Base-by-base conservation (phyloP, 2,113 vertebrate species). In the Boulengeromyrus knoepffleri region DNA sequence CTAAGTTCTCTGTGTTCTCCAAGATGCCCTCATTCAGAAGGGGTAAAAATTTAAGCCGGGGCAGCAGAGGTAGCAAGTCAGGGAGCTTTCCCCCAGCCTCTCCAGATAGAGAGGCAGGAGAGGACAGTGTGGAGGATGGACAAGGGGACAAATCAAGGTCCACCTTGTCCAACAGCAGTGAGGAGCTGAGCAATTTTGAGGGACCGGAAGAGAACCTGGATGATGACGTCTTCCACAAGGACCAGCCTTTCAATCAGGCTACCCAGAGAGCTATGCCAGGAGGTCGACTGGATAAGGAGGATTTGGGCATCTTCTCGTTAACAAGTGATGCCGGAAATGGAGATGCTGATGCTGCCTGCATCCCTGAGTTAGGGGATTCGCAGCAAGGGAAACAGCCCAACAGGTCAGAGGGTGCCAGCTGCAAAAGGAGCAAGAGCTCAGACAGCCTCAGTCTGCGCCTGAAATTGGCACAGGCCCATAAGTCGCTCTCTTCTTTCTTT, bases 401-500 rank as follows among this genome's bases (percentile, higher is more conserved):
- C 17, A 85, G 83, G 42, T n/a, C 45, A 47, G 45, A 12, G 7
- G 91, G 58, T 50, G 95, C 93, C 36, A 91, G 92, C 24, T 91
- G 91, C 77, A 97, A 95, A 91, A 95, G 93, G 90, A 95, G 93
- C 89, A 97, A 95, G 94, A 95, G 17, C 58, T 92, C 93, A 0
- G 97, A 97, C 49, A 94, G 94, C 83, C 96, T 96, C 88, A 97
- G 95, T 84, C 93, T 98, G 42, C 95, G 92, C 77, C 95, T 96
- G 89, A 95, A 95, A 47, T 90, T 97, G 21, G 95, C 96, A 88
- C 96, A 95, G 91, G 97, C 97, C 12, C 97, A 97, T 24, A 97
- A 96, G 92, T 97, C 97, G 1, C 94, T 98, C 4, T 96, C 96
- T 19, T 96, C 94, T 53, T 95, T 98, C 42, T 97, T 98, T 93